Base-by-base conservation (phyloP, 2,888 invertebrate genomes). In the Metacarcinus magister region DNA sequence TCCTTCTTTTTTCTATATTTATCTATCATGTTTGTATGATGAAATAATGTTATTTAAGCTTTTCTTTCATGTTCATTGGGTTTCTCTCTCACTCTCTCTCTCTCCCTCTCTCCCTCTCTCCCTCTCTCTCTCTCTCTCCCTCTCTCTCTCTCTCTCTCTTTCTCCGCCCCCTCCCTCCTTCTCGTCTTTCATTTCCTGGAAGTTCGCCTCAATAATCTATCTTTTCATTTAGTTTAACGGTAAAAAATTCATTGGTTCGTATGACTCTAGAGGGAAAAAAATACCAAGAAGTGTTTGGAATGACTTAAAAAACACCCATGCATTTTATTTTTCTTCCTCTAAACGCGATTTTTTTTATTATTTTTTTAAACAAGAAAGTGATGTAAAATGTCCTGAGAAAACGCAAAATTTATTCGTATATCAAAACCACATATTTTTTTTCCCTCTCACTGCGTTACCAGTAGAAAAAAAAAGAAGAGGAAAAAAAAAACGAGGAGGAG, bases 121-220 rank as follows among this genome's bases (percentile, higher is more conserved):
- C 23, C 67, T 67, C 67, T 67, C 67, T 67, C 67, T 67, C 67
- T 67, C 67, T 67, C 67, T 67, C n/a, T n/a, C n/a, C 19, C n/a
- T 67, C 67, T 67, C 67, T 67, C 67, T 67, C 67, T 67, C 67
- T 67, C 67, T 67, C 67, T 67, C 67, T 67, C 67, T 67, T 13
- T 48, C 48, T 48, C 48, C 13, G 7, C 13, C 13, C 67, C 19
- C 67, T 67, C 82, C 28, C 82, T 32, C 19, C 32, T 13, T 32
- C 32, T 32, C 32, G 32, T 82, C 82, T 82, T 7, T 32, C 82
- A 10, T 82, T 82, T 82, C 82, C 8, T 1, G 82, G 82, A 82
- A 82, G 32, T 4, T 10, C 2, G 13, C 28, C 82, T 28, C 82
- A 82, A 82, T 82, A 82, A 82, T 82, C 82, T 23, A 82, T 82